Percentiles rank a stretch among this genome's conserved stretches.
phyloP scores from a whole-genome alignment of 2,113 vertebrate genomes.

The Campylomormyrus tamandua region DNA sequence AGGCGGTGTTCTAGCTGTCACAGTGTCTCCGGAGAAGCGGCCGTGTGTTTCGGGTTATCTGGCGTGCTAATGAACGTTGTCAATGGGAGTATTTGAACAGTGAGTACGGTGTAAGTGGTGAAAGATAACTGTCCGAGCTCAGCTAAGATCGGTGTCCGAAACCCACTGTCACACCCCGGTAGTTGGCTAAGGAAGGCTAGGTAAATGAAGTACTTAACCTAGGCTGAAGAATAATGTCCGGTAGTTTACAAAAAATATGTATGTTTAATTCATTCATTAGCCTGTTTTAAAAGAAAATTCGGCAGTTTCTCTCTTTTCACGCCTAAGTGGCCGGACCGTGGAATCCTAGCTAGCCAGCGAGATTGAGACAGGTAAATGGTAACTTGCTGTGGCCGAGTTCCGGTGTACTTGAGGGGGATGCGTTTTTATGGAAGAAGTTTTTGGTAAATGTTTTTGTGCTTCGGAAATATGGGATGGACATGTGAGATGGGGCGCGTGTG shows the following conservation, averaged over 20 bases:
- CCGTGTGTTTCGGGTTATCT: neutral
- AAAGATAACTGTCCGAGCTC: neutral
- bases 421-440: neutral
- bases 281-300: neutral
- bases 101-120: neutral
- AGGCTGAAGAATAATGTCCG: neutral
- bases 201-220: neutral
- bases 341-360: neutral
- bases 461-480: neutral
- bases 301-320: neutral
- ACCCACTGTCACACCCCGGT: neutral
- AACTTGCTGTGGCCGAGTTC: neutral
- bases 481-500: neutral
- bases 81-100: neutral
- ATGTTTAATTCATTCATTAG: neutral
- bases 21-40: neutral
- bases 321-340: neutral
- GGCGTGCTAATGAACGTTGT: neutral
- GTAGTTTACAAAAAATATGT: neutral
- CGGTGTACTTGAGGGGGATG: neutral
- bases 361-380: neutral
- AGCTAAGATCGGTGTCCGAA: neutral
- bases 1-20: neutral
- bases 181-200: neutral
- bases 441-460: neutral